Conservation (phyloP, 2,113 vertebrate genomes). For the Sula dactylatra region DNA sequence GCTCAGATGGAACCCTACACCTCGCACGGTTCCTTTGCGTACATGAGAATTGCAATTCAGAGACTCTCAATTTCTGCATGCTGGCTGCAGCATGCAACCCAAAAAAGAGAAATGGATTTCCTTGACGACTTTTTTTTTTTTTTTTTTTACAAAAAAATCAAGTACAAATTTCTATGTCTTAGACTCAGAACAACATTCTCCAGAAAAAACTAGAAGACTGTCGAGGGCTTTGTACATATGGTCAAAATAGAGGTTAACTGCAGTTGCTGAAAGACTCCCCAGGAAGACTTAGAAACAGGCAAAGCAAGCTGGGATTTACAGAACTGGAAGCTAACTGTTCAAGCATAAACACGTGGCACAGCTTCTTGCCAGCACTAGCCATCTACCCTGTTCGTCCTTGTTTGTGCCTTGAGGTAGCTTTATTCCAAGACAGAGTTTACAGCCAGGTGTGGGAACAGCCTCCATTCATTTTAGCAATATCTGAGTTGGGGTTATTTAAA, state of each 20-base stretch:
- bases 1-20: not conserved
- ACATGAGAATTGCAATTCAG: not conserved
- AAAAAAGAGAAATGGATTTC: not conserved
- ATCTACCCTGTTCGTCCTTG: constrained; percentile 1
- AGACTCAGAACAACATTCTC: not conserved
- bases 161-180: not conserved
- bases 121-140: not conserved
- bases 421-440: not conserved
- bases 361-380: constrained; percentile 1
- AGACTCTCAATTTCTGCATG: not conserved
- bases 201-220: not conserved
- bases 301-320: not conserved
- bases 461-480: not conserved
- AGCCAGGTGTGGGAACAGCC: not conserved
- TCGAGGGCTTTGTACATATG: not conserved
- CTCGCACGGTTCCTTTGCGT: not conserved
- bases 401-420: constrained; percentile 2
- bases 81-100: not conserved
- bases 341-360: not conserved
- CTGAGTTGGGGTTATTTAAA: not conserved
- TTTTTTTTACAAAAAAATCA: not conserved
- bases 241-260: not conserved
- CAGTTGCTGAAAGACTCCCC: not conserved
- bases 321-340: not conserved
- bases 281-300: not conserved